Base-by-base conservation (phyloP, 2,797 vertebrate genomes). In the Harpagifer antarcticus region DNA sequence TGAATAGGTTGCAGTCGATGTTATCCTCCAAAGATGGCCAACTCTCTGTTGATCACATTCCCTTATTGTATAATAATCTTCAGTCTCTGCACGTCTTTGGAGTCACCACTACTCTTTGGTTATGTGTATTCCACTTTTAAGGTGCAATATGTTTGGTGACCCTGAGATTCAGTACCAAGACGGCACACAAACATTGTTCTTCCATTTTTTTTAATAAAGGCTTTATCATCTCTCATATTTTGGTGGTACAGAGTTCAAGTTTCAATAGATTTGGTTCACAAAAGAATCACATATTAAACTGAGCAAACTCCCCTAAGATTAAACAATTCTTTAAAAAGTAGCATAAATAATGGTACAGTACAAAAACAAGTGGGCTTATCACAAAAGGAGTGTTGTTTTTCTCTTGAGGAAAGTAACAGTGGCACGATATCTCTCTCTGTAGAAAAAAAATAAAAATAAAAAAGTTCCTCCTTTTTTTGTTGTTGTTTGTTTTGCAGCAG, bases 181-280 rank as follows among this genome's bases (percentile, higher is more conserved):
- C 16, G 68, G 3, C 14, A 81, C 66, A 77, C 27, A 66, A 2
- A 19, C 40, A 19, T 17, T 66, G 6, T 58, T 72, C 14, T 52
- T 76, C 17, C 1, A 27, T 69, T 67, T 37, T 50, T 91, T 93
- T 92, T 89, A 89, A 91, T 89, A 91, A 93, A 93, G 83, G 78
- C 86, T 91, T 92, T 80, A 72, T 67, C 63, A 86, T 82, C 78
- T 81, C 74, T 88, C 67, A 85, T 90, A 86, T 89, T 91, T 93
- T 91, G 90, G 88, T 92, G 81, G 81, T 88, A 92, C 69, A 93
- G 59, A 93, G 85, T 95, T 95, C 93, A 95, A 94, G 93, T 94
- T 88, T 93, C 91, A 86, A 92, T 86, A 94, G 86, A 94, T 91
- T 90, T 93, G 88, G 88, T 92, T 91, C 88, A 93, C 78, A 92